A percentile compares a stretch with the other conserved stretches of the same genome.
Conservation (phyloP, 2,113 vertebrate species). For the Isurus oxyrinchus region DNA sequence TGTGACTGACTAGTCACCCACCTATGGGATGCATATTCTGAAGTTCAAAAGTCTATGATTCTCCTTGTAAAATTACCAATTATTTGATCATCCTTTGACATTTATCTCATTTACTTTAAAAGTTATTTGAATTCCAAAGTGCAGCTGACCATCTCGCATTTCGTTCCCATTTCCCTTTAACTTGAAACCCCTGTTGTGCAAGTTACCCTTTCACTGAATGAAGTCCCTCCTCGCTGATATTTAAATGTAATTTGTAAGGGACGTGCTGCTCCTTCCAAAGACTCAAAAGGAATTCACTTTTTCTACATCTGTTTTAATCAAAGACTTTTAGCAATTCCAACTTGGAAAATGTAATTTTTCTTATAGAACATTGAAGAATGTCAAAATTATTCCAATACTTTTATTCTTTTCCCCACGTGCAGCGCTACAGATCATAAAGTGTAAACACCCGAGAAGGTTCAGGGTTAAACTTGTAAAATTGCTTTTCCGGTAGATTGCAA, state of each 20-base stretch:
- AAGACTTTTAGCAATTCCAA: neutral
- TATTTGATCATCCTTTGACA: neutral
- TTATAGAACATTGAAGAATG: neutral
- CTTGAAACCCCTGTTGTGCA: neutral
- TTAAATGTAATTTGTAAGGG: neutral
- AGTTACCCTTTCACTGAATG: neutral
- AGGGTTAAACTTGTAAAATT: neutral
- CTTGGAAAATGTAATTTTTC: neutral
- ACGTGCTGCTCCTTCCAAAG: neutral
- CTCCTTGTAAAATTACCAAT: neutral
- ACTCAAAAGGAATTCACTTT: neutral
- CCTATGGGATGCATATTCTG: neutral
- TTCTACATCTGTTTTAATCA: neutral
- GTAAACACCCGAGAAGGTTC: neutral
- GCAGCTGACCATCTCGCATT: neutral
- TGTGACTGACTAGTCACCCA: neutral
- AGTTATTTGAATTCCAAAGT: neutral
- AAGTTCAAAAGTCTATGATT: neutral
- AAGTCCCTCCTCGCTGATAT: too few species aligned
- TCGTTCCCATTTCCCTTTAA: neutral
- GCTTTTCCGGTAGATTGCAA: neutral
- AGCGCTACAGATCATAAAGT: neutral
- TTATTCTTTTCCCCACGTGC: neutral
- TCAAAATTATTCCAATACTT: neutral
- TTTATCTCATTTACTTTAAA: neutral